Conservation (phyloP, 1,140 invertebrate species). For the Scaptomyza graminum region DNA sequence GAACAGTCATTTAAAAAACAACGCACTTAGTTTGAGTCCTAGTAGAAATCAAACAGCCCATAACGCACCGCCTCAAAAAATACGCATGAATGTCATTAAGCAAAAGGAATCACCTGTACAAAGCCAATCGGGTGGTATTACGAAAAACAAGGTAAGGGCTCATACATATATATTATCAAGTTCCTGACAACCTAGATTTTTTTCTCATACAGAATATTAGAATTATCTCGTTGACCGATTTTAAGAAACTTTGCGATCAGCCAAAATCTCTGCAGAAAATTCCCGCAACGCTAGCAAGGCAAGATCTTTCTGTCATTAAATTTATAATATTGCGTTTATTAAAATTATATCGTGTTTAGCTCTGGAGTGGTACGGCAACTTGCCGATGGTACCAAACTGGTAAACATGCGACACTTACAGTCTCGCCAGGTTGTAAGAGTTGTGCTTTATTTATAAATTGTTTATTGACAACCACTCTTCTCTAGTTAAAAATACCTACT, state of each 20-base stretch:
- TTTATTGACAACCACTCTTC: neutral
- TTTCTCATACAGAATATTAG: constrained; percentile 66
- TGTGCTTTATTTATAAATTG: neutral
- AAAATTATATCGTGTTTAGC: constrained; percentile 12
- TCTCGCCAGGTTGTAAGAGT: constrained; percentile 58
- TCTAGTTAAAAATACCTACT: constrained; percentile 57
- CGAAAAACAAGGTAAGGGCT: constrained; percentile 65
- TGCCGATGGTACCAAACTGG: constrained; percentile 66
- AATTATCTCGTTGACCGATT: constrained; percentile 80
- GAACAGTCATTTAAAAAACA: constrained; percentile 45
- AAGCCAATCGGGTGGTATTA: constrained; percentile 42
- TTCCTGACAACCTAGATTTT: neutral
- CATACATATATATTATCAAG: neutral
- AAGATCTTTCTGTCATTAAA: neutral
- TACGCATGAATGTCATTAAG: constrained; percentile 71
- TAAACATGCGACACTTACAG: constrained; percentile 69
- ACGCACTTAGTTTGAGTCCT: constrained; percentile 31
- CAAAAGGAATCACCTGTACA: constrained; percentile 49
- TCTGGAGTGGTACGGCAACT: constrained; percentile 71
- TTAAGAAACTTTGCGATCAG: constrained; percentile 73
- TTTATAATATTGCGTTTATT: neutral
- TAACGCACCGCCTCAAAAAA: constrained; percentile 60
- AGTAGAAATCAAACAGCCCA: constrained; percentile 32
- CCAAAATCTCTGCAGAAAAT: constrained; percentile 72
- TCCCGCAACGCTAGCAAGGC: constrained; percentile 71